Evolutionary conservation across 2,113 vertebrate genomes (phyloP).

Genomic region (Promerops cafer): DNA sequence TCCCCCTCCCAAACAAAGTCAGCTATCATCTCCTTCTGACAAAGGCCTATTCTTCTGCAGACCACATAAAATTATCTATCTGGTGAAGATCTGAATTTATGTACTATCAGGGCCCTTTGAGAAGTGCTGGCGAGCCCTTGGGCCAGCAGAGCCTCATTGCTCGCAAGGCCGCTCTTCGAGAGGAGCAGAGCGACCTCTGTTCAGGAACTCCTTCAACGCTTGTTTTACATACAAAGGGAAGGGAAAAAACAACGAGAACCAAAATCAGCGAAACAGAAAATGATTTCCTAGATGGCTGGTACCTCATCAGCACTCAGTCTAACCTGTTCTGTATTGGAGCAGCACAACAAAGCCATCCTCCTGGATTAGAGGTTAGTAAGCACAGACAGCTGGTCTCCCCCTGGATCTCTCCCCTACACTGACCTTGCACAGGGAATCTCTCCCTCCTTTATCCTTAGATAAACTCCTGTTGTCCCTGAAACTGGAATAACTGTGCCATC

Average conservation of each 20-base stretch:
- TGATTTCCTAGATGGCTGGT: neutral
- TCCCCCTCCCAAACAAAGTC: neutral
- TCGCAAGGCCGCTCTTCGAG: rapidly evolving
- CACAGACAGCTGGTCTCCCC: constrained; percentile 13
- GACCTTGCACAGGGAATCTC: constrained; percentile 41
- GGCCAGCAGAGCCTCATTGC: neutral
- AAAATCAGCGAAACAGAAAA: constrained; percentile 9
- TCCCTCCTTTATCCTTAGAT: constrained; percentile 50
- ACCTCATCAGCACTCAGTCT: neutral
- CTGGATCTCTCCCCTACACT: neutral
- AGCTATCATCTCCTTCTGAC: constrained; percentile 3
- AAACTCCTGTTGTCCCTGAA: constrained; percentile 30
- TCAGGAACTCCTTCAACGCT: neutral
- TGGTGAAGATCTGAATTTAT: neutral
- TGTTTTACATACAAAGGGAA: constrained; percentile 13
- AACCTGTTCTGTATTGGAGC: neutral
- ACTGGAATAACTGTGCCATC: constrained; percentile 11
- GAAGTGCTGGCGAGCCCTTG: neutral
- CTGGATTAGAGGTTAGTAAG: neutral
- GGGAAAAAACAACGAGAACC: neutral
- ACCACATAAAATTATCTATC: neutral
- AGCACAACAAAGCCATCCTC: neutral
- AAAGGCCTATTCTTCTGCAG: constrained; percentile 29
- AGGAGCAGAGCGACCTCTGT: neutral
- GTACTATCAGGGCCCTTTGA: neutral